Conservation (phyloP, 2,888 invertebrate genomes). For the Epicampocera succincta region DNA sequence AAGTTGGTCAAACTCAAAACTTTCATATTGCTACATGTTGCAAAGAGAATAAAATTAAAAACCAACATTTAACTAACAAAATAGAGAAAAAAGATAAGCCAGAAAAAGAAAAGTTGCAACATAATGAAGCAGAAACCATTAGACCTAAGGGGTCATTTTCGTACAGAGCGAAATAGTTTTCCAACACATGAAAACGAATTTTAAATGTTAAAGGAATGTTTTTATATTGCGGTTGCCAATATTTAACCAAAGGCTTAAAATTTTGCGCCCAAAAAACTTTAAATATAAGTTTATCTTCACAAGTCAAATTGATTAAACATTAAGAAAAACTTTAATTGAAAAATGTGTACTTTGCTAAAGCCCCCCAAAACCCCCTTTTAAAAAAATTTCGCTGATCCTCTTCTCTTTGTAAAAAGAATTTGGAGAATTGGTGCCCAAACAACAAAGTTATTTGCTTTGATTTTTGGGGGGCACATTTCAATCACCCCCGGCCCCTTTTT, state of each 20-base stretch:
- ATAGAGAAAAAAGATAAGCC: neutral
- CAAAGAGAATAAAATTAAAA: conserved; percentile 44
- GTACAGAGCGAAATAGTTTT: conserved; percentile 8
- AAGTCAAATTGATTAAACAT: no score
- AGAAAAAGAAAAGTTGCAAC: neutral
- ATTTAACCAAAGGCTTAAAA: conserved; percentile 13
- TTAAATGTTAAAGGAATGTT: conserved; percentile 9
- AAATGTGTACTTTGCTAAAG: no score
- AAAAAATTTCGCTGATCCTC: no score
- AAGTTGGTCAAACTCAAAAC: conserved; percentile 49
- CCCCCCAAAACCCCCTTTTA: no score
- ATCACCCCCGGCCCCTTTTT: no score
- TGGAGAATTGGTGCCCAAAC: no score
- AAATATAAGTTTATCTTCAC: no score
- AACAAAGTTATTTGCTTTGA: no score
- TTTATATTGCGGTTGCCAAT: neutral
- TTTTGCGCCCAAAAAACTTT: neutral
- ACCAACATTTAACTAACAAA: conserved; percentile 28
- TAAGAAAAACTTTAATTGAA: no score
- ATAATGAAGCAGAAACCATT: conserved; percentile 51
- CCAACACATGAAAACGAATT: conserved; percentile 10
- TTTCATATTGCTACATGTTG: conserved; percentile 40
- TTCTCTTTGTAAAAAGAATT: no score
- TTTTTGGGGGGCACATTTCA: no score
- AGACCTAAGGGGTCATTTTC: conserved; percentile 25